Percentiles rank a stretch among this genome's conserved stretches.
phyloP scores from a whole-genome alignment of 2,797 vertebrate genomes.

The Cynodonichthys magdalenae region DNA sequence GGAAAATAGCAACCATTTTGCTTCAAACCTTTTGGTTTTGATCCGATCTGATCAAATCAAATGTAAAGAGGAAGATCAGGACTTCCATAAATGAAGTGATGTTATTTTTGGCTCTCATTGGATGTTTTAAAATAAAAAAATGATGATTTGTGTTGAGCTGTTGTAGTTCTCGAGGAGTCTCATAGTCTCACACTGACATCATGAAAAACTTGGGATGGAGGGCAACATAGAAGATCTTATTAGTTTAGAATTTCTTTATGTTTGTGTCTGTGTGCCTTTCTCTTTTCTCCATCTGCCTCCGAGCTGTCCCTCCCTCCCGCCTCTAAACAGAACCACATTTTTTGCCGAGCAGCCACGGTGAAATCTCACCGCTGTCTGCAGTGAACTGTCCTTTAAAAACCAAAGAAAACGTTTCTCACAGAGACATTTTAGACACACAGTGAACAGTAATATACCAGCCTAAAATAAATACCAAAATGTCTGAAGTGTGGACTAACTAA shows the following conservation, averaged over 20 bases:
- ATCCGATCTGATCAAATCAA: conserved; percentile 38
- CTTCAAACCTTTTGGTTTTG: conserved; percentile 31
- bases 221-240: conserved; percentile 60
- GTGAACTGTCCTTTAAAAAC: conserved; percentile 54
- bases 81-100: conserved; percentile 33
- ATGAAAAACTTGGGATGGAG: conserved; percentile 43
- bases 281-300: conserved; percentile 12
- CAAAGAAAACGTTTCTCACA: conserved; percentile 49
- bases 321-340: conserved; percentile 83
- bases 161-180: conserved; percentile 49
- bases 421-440: not conserved
- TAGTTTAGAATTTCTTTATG: conserved; percentile 19
- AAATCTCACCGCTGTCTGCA: conserved; percentile 64
- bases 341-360: conserved; percentile 52
- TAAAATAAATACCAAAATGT: not conserved
- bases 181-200: conserved; percentile 29
- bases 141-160: conserved; percentile 62
- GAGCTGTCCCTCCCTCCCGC: conserved; percentile 36
- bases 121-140: conserved; percentile 15
- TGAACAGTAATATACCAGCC: no score
- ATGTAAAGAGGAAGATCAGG: conserved; percentile 4
- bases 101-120: conserved; percentile 35
- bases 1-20: conserved; percentile 56
- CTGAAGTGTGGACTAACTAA: not conserved
- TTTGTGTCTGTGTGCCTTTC: conserved; percentile 16